A percentile compares a stretch with the other conserved stretches of the same genome.
Conservation (phyloP, 1,140 invertebrate genomes). For the Neomicropteryx cornuta region DNA sequence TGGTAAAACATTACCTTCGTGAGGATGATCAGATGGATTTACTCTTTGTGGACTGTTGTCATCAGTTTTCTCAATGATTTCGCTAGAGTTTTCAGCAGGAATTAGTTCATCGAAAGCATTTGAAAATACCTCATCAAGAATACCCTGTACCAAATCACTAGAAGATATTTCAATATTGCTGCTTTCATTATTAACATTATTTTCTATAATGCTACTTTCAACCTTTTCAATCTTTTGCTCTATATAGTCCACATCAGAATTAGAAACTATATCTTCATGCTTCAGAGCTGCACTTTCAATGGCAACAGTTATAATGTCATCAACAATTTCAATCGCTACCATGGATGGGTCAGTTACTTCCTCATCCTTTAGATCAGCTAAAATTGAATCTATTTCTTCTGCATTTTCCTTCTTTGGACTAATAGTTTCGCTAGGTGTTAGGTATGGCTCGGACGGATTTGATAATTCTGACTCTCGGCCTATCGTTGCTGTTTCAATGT, state of each 20-base stretch:
- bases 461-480: slow-evolving; percentile 34
- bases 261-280: no score
- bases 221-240: no score
- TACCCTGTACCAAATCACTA: no score
- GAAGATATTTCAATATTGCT: no score
- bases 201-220: no score
- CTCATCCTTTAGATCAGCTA: slow-evolving; percentile 36
- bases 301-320: slow-evolving; percentile 35
- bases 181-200: no score
- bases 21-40: slow-evolving; percentile 24
- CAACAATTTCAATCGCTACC: slow-evolving; percentile 36
- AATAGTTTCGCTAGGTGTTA: slow-evolving; percentile 46
- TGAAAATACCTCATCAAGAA: slow-evolving; percentile 6
- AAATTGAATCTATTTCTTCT: slow-evolving; percentile 38
- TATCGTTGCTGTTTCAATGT: slow-evolving; percentile 19
- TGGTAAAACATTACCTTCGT: slow-evolving; percentile 33
- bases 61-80: slow-evolving; percentile 7
- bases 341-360: slow-evolving; percentile 41
- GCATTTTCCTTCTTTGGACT: slow-evolving; percentile 39
- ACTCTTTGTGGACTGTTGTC: slow-evolving; percentile 21
- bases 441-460: slow-evolving; percentile 47
- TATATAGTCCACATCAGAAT: no score
- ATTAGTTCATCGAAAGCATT: slow-evolving; percentile 8
- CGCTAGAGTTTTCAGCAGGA: slow-evolving; percentile 5
- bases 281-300: slow-evolving; percentile 36